These are phyloP conservation scores for Dilophus febrilis DNA, from an alignment of 2,888 invertebrate genomes.

Conservation along the genomic window DNA sequence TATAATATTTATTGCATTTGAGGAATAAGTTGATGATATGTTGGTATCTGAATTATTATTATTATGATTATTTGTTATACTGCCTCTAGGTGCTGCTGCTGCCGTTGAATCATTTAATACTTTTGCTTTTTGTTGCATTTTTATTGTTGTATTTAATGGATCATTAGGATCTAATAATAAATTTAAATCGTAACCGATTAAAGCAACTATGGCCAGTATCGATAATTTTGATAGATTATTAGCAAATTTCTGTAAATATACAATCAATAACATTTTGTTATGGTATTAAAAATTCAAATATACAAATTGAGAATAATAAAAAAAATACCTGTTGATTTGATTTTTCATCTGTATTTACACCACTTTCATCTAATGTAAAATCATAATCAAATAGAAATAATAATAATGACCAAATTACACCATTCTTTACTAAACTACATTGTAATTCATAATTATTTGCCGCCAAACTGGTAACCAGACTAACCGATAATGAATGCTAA, in stretches of 20 bases:
- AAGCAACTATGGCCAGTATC: conserved; percentile 63
- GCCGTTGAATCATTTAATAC: conserved; percentile 10
- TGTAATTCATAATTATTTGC: conserved; percentile 70
- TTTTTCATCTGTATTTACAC: conserved; percentile 68
- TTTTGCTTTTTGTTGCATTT: conserved; percentile 10
- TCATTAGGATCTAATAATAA: conserved; percentile 10
- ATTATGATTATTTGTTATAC: conserved; percentile 9
- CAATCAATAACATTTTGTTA: background rate
- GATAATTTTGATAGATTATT: conserved; percentile 83
- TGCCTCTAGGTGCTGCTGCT: conserved; percentile 11
- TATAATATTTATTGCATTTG: conserved; percentile 29
- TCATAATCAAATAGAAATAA: conserved; percentile 87
- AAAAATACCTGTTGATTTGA: conserved; percentile 70
- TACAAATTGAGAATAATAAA: conserved; percentile 62
- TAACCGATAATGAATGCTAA: conserved; percentile 72
- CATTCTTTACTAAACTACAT: conserved; percentile 63
- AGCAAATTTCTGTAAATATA: conserved; percentile 57
- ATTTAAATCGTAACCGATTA: conserved; percentile 49
- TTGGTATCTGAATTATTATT: conserved; percentile 1
- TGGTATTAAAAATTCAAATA: background rate
- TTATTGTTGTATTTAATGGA: conserved; percentile 7
- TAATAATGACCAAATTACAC: conserved; percentile 82
- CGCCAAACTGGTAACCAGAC: conserved; percentile 75
- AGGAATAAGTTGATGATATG: conserved; percentile 23
- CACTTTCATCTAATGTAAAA: conserved; percentile 92